phyloP scores from a whole-genome alignment of 2,113 vertebrate genomes.

The Ramphastos sulfuratus region DNA sequence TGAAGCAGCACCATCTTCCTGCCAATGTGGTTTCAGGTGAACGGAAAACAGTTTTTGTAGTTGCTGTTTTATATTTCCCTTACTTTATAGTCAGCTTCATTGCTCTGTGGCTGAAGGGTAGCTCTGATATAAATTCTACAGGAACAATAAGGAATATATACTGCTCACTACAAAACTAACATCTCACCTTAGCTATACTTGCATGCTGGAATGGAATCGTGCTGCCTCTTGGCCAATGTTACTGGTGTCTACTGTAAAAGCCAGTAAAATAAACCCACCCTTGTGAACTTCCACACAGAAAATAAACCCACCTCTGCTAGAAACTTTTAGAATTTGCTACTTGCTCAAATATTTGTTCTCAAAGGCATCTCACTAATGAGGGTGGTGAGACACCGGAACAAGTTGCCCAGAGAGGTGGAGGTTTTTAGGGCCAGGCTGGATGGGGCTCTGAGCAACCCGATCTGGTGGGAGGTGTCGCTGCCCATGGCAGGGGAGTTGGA shows the following conservation, averaged over 20 bases:
- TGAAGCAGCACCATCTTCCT: neutral
- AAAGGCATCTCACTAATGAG: neutral
- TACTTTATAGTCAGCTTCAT: neutral
- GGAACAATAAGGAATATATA: neutral
- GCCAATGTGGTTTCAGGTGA: neutral
- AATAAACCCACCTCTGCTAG: neutral
- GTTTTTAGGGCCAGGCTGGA: no score
- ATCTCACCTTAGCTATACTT: neutral
- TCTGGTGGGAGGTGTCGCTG: no score
- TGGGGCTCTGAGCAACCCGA: no score
- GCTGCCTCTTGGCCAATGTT: neutral
- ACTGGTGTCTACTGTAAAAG: neutral
- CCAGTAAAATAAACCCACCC: neutral
- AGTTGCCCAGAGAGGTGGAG: no score
- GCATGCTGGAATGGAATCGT: neutral
- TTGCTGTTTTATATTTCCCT: constrained; percentile 9
- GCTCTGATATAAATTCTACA: neutral
- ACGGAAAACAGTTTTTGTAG: neutral
- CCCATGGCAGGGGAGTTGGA: no score
- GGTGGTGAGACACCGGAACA: no score
- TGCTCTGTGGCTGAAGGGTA: neutral
- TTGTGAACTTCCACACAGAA: no score
- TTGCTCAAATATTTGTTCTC: neutral
- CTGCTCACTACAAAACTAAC: neutral
- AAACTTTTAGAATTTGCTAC: neutral